phyloP scores from a whole-genome alignment of 2,797 vertebrate species.

The Anguilla obscura region DNA sequence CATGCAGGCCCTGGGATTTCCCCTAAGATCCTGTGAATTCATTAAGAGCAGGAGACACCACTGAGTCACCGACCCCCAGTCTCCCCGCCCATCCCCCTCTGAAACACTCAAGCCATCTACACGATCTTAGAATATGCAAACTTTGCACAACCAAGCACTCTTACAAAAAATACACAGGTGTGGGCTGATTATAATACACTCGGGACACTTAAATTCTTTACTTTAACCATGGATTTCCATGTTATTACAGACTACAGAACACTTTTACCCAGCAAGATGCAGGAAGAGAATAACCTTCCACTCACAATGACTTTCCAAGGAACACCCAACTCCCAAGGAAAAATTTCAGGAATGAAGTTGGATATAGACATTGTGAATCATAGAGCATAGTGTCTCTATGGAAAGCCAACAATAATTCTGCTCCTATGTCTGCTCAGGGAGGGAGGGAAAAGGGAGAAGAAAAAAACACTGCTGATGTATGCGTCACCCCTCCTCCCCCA shows the following conservation, averaged over 20 bases:
- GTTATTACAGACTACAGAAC: background rate
- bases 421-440: background rate
- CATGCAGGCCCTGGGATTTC: slow-evolving; percentile 4
- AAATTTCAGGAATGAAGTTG: slow-evolving; percentile 6
- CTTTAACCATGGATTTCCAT: slow-evolving; percentile 7
- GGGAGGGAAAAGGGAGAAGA: background rate
- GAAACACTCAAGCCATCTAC: background rate
- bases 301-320: slow-evolving; percentile 14
- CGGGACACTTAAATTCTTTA: background rate
- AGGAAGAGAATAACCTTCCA: slow-evolving; percentile 14
- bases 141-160: background rate
- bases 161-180: background rate
- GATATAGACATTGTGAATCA: slow-evolving; percentile 18
- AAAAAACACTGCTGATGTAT: slow-evolving; percentile 9
- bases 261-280: background rate
- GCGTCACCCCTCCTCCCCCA: slow-evolving; percentile 17
- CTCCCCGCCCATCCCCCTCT: background rate
- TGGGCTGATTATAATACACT: background rate
- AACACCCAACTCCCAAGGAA: slow-evolving; percentile 10
- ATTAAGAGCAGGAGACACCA: slow-evolving; percentile 1
- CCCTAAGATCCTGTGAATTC: slow-evolving; percentile 9
- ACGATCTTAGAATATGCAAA: background rate
- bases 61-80: background rate
- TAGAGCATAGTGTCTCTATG: background rate
- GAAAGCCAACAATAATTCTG: slow-evolving; percentile 10